Evolutionary conservation across 1,140 invertebrate species (phyloP).

Genomic region (Ceratina japonica): DNA sequence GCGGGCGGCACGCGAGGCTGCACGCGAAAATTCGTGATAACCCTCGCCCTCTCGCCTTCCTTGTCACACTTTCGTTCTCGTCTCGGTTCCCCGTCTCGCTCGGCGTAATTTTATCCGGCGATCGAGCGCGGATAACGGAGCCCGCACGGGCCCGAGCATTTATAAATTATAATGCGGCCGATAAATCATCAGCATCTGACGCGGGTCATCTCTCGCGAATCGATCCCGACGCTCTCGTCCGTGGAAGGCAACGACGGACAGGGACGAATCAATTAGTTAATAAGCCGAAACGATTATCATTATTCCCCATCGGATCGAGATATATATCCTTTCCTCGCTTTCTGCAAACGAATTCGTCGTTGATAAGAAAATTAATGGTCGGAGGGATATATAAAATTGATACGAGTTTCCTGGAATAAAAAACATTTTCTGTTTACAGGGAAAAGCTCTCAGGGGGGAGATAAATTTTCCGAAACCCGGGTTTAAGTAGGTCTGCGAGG

Average conservation of each 20-base stretch:
- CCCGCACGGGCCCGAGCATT: constrained; percentile 23
- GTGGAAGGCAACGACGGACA: neutral
- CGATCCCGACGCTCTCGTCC: constrained; percentile 6
- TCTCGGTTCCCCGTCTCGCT: neutral
- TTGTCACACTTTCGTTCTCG: neutral
- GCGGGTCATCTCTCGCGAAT: constrained; percentile 23
- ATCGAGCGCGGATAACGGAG: constrained; percentile 37
- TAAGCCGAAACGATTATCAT: neutral
- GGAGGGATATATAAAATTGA: too few relatives aligned
- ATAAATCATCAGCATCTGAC: constrained; percentile 47
- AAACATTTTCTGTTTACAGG: too few relatives aligned
- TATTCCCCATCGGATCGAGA: neutral
- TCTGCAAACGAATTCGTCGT: too few relatives aligned
- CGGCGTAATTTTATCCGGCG: constrained; percentile 39
- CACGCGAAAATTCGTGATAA: constrained; percentile 44
- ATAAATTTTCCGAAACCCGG: neutral
- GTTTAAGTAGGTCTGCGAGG: neutral
- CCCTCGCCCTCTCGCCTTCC: neutral
- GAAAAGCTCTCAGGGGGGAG: too few relatives aligned
- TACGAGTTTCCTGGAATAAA: too few relatives aligned
- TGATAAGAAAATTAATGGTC: too few relatives aligned
- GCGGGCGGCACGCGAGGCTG: constrained; percentile 27
- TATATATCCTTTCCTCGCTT: too few relatives aligned
- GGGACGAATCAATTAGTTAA: constrained; percentile 27
- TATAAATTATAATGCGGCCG: constrained; percentile 45